Conservation (phyloP, 2,888 invertebrate species). For the Andrena marginata region DNA sequence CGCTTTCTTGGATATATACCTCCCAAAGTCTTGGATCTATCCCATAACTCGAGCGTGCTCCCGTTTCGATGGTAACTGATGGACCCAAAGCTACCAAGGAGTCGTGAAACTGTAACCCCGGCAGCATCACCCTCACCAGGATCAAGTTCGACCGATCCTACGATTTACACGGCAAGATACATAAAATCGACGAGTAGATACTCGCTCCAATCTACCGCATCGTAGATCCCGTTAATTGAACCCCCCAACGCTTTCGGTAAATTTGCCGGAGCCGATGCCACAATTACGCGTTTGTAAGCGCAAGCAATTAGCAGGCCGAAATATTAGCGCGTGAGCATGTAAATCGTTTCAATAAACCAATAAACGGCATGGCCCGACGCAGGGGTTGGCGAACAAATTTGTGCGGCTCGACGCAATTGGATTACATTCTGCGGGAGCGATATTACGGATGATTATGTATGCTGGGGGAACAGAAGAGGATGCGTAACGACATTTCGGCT, state of each 20-base stretch:
- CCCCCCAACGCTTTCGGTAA: constrained; percentile 3
- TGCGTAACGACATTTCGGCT: background rate
- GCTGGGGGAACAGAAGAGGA: background rate
- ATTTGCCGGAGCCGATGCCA: background rate
- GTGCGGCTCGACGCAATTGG: background rate
- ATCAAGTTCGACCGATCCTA: background rate
- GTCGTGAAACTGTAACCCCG: background rate
- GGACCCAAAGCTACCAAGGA: background rate
- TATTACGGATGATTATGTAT: background rate
- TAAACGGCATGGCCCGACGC: background rate
- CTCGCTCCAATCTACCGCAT: background rate
- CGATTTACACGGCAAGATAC: constrained; percentile 1
- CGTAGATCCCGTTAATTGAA: constrained; percentile 18
- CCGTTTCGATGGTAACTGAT: constrained; percentile 24
- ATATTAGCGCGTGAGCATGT: background rate
- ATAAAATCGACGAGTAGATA: constrained; percentile 5
- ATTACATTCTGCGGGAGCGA: background rate
- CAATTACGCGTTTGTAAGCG: constrained; percentile 12
- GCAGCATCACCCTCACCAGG: too few species aligned
- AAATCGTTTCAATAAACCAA: constrained; percentile 4
- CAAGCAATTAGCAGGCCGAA: constrained; percentile 8
- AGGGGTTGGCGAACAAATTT: background rate
- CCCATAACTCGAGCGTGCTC: constrained; percentile 30
- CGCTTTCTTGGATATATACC: constrained; percentile 66
- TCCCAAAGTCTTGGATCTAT: constrained; percentile 36